Conservation (phyloP, 1,140 invertebrate species). For the Amyelois transitella region DNA sequence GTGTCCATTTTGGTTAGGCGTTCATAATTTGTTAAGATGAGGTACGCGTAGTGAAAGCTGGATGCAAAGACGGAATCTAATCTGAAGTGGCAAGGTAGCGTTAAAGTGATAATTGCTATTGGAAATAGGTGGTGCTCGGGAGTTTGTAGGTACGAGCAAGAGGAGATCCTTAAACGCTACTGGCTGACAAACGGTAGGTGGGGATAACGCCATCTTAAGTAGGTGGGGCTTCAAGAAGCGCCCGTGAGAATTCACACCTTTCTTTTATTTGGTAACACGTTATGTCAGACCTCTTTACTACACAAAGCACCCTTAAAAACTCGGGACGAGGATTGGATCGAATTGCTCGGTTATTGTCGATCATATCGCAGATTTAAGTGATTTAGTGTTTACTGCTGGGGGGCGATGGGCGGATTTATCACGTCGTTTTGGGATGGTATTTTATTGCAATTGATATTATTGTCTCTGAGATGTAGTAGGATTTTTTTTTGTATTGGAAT, state of each 20-base stretch:
- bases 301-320: slow-evolving; percentile 70
- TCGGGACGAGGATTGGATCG: slow-evolving; percentile 57
- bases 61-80: not conserved
- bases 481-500: no score
- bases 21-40: not conserved
- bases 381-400: slow-evolving; percentile 34
- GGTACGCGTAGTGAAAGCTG: not conserved
- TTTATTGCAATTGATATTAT: no score
- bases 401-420: not conserved
- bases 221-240: slow-evolving; percentile 56
- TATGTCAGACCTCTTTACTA: slow-evolving; percentile 65
- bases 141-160: slow-evolving; percentile 56
- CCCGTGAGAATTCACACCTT: slow-evolving; percentile 73
- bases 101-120: slow-evolving; percentile 61
- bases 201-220: slow-evolving; percentile 68
- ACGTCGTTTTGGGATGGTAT: not conserved
- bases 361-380: slow-evolving; percentile 56
- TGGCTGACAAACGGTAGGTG: slow-evolving; percentile 46
- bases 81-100: slow-evolving; percentile 7
- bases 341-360: slow-evolving; percentile 60
- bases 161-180: slow-evolving; percentile 50
- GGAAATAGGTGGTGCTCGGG: slow-evolving; percentile 65
- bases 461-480: no score
- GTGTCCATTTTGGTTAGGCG: slow-evolving; percentile 31
- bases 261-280: slow-evolving; percentile 72